Conservation (phyloP, 2,797 vertebrate genomes). For the Spinus olivaceus region DNA sequence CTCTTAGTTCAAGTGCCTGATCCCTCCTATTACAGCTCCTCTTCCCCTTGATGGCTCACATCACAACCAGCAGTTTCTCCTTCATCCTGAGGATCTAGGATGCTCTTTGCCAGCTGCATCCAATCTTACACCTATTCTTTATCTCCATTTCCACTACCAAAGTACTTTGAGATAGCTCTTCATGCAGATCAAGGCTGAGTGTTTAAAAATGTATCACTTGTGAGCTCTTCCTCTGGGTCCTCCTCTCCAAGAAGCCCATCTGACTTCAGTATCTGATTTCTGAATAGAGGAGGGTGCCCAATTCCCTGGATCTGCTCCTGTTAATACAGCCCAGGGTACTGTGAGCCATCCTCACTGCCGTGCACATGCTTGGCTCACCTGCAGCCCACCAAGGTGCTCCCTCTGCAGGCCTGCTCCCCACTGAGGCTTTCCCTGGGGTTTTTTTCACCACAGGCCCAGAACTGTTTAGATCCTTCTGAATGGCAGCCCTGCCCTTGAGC, state of each 20-base stretch:
- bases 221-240: background rate
- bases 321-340: background rate
- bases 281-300: background rate
- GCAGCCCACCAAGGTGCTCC: background rate
- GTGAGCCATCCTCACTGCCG: background rate
- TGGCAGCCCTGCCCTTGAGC: background rate
- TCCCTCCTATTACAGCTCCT: background rate
- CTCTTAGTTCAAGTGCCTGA: background rate
- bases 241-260: background rate
- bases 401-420: background rate
- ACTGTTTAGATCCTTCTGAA: background rate
- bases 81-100: background rate
- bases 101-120: background rate
- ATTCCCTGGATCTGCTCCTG: background rate
- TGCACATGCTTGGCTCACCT: background rate
- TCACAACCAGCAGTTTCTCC: background rate
- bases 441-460: background rate
- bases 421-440: background rate
- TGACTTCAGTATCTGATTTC: background rate
- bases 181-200: background rate
- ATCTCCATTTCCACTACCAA: background rate
- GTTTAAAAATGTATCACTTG: background rate
- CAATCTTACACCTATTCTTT: background rate
- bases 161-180: background rate
- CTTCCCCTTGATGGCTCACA: background rate